These are phyloP conservation scores for Falco punctatus DNA, from an alignment of 2,113 vertebrate species.

Conservation along the genomic window DNA sequence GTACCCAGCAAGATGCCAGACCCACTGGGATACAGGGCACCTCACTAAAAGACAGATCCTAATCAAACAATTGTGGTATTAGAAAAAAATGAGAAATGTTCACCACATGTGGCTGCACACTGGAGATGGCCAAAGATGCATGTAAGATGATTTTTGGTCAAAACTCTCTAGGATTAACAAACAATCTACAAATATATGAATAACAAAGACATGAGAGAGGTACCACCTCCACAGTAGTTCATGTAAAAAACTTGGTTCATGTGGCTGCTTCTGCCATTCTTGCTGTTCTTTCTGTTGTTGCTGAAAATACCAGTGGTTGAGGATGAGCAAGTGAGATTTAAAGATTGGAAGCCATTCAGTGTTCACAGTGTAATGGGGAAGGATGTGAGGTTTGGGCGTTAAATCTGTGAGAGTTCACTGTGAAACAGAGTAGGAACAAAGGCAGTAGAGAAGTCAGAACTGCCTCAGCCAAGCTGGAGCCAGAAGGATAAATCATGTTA, in stretches of 20 bases:
- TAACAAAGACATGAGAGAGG: background rate
- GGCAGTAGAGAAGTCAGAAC: slow-evolving; percentile 17
- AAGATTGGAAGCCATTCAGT: background rate
- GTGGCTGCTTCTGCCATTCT: background rate
- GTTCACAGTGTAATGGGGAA: background rate
- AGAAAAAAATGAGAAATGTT: background rate
- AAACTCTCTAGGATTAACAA: background rate
- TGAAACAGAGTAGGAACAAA: background rate
- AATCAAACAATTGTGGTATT: background rate
- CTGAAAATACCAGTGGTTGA: background rate
- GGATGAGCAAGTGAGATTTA: background rate
- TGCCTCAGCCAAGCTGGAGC: slow-evolving; percentile 40
- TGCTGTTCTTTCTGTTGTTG: background rate
- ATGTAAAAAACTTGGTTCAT: background rate
- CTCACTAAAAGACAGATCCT: background rate
- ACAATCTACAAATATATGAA: background rate
- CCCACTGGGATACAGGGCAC: background rate
- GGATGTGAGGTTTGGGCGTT: background rate
- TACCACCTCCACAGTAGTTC: background rate
- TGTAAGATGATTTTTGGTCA: background rate
- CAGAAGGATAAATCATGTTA: slow-evolving; percentile 54
- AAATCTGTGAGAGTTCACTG: background rate
- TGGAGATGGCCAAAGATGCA: background rate
- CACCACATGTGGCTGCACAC: background rate
- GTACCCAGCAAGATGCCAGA: background rate